Conservation (phyloP, 2,888 invertebrate species). For the Ophion slaviceki region DNA sequence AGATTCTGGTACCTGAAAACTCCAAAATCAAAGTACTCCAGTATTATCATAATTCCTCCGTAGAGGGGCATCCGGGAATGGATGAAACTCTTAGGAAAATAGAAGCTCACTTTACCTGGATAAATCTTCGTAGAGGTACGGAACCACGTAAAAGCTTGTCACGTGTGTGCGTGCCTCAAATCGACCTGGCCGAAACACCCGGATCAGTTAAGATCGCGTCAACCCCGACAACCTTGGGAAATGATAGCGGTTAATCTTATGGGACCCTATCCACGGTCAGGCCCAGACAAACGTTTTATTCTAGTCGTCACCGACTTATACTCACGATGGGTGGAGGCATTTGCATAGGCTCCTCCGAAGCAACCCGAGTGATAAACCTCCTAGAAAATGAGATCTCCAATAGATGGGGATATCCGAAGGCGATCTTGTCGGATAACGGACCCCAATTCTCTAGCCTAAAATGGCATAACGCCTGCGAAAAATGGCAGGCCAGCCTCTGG, state of each 20-base stretch:
- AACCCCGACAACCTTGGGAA: neutral
- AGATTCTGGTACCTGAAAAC: neutral
- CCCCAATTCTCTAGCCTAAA: slow-evolving; percentile 1
- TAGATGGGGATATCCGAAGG: neutral
- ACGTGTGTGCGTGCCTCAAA: neutral
- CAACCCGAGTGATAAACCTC: neutral
- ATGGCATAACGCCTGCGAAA: slow-evolving; percentile 1
- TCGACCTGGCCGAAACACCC: neutral
- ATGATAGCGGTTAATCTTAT: slow-evolving; percentile 3
- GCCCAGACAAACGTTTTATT: neutral
- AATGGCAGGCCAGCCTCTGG: neutral
- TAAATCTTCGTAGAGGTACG: neutral
- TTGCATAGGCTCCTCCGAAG: neutral
- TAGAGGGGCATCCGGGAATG: neutral
- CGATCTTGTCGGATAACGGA: neutral
- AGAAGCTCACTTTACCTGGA: neutral
- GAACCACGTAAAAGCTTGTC: neutral
- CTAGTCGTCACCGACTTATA: slow-evolving; percentile 17
- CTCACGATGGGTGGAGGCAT: neutral
- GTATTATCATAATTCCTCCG: neutral
- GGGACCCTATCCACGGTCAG: slow-evolving; percentile 10
- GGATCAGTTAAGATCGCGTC: neutral
- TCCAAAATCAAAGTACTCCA: neutral
- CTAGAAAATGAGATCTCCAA: neutral
- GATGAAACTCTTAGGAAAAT: neutral